These are phyloP conservation scores for Sternotherus odoratus DNA, from an alignment of 2,797 vertebrate species.

Conservation along the genomic window DNA sequence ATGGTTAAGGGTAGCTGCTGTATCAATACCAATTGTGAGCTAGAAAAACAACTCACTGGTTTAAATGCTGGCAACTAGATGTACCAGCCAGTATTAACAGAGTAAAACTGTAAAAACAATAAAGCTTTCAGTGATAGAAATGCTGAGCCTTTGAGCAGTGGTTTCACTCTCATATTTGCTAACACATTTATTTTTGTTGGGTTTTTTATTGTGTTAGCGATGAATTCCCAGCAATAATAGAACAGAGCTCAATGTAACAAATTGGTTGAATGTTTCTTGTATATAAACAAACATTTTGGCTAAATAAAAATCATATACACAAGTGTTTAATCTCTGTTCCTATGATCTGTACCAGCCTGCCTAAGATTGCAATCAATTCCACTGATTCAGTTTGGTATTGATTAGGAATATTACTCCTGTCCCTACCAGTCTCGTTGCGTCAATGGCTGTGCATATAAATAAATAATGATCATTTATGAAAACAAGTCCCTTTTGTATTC, in stretches of 20 bases:
- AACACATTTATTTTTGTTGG: conserved; percentile 36
- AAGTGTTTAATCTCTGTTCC: neutral
- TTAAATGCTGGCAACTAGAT: conserved; percentile 27
- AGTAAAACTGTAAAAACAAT: conserved; percentile 9
- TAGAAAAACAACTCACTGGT: conserved; percentile 33
- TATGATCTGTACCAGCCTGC: neutral
- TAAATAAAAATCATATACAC: neutral
- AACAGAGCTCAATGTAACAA: neutral
- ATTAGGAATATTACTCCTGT: neutral
- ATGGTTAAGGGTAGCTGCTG: neutral
- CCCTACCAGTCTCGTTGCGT: neutral
- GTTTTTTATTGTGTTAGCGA: conserved; percentile 28
- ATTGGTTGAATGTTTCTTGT: neutral
- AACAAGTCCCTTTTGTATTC: neutral
- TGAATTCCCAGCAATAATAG: conserved; percentile 16
- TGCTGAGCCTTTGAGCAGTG: conserved; percentile 9
- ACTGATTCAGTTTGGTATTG: neutral
- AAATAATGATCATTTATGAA: neutral
- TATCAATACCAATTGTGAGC: neutral
- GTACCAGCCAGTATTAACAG: neutral
- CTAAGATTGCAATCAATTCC: neutral
- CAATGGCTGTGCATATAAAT: neutral
- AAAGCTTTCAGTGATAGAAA: conserved; percentile 32
- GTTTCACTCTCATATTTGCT: conserved; percentile 59
- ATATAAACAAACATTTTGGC: neutral